These are phyloP conservation scores for Tinea semifulvella DNA, from an alignment of 2,888 invertebrate genomes.

Conservation along the genomic window DNA sequence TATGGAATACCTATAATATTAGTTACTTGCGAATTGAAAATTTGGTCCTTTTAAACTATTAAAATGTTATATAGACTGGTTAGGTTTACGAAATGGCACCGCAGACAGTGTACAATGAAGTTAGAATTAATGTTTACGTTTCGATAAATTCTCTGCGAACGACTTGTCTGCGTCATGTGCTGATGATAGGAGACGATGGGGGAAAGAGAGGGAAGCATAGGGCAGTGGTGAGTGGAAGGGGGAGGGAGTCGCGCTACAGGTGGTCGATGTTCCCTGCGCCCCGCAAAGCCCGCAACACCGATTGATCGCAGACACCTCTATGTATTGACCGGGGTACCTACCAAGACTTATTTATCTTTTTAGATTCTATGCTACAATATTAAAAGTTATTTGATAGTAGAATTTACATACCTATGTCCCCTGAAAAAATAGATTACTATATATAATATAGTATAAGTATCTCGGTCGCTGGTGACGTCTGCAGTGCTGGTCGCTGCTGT, in stretches of 20 bases:
- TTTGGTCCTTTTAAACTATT: too few relatives aligned
- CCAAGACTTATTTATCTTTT: too few relatives aligned
- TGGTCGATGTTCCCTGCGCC: conserved; percentile 36
- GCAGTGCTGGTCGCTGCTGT: too few relatives aligned
- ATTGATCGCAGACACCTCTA: conserved; percentile 63
- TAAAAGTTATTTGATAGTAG: too few relatives aligned
- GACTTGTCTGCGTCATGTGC: conserved; percentile 58
- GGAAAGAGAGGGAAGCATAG: conserved; percentile 24
- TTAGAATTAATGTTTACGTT: conserved; percentile 67
- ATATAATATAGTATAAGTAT: too few relatives aligned
- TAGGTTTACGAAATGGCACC: not conserved
- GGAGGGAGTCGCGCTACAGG: conserved; percentile 41
- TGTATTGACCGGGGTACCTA: conserved; percentile 56
- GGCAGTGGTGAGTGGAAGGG: conserved; percentile 21
- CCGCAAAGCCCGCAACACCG: conserved; percentile 35
- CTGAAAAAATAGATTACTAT: too few relatives aligned
- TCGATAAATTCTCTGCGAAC: conserved; percentile 55
- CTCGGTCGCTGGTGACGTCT: too few relatives aligned
- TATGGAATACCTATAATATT: too few relatives aligned
- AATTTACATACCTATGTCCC: too few relatives aligned
- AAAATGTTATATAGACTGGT: too few relatives aligned
- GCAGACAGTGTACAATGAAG: conserved; percentile 52
- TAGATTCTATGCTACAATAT: too few relatives aligned
- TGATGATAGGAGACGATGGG: conserved; percentile 30
- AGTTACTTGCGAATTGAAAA: too few relatives aligned